Base-by-base conservation (phyloP, 2,888 invertebrate species). In the Mylabris sibirica region DNA sequence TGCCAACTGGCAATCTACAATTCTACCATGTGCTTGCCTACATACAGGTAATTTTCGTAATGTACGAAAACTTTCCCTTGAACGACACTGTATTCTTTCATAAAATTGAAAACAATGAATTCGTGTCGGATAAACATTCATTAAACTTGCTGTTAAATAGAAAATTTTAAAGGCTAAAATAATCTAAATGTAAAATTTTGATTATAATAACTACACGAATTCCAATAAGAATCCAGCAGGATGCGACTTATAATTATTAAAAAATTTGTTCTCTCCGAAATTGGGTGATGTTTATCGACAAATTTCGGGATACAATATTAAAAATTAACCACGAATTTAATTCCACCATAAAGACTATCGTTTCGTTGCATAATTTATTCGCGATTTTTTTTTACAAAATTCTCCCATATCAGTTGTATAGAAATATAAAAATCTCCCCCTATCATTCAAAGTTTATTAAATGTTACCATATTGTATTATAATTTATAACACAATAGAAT, bases 71-170 rank as follows among this genome's bases (percentile, higher is more conserved):
- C 4, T n/a, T 38, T 38, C 12, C 14, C 38, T 38, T 3, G 12
- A 14, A 12, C 38, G 12, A 35, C 9, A 38, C 34, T 30, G 14
- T 24, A 20, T 59, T 66, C 41, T 65, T 62, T 41, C 34, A 65
- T 68, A 34, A 62, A 62, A 68, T 68, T 41, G 2, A n/a, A 41
- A 64, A 59, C 60, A 44, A 68, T 65, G 61, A 44, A 59, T 68
- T 68, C 68, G 68, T 65, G 65, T 63, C 68, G 63, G 65, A 68
- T 68, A 65, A 68, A 60, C 68, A 68, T 68, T 68, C 60, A 49
- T 62, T 35, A 60, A 68, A 65, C 5, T 57, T 24, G 22, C 22
- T 30, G 2, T 49, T 9, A 9, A 20, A 49, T 24, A 24, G 11
- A 53, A 22, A 24, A 11, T 12, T 5, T 30, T 3, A 3, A 4